These are phyloP conservation scores for Burhinus oedicnemus DNA, from an alignment of 2,113 vertebrate species.

Conservation along the genomic window DNA sequence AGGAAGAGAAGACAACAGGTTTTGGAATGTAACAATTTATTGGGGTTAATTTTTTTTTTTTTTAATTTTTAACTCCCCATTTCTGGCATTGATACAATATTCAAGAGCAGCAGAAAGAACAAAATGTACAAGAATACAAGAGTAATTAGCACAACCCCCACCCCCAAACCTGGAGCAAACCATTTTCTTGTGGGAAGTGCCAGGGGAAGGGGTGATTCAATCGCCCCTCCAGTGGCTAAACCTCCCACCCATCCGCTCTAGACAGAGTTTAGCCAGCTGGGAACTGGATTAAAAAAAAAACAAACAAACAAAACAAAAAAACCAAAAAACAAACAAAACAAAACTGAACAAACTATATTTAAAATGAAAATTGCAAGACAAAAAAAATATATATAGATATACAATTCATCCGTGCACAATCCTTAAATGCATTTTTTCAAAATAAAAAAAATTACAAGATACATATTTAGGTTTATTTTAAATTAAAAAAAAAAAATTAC, in stretches of 20 bases:
- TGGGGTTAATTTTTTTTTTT: conserved; percentile 57
- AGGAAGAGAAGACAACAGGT: not conserved
- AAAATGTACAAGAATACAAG: conserved; percentile 80
- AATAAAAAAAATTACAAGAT: conserved; percentile 76
- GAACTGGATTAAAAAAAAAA: conserved; percentile 76
- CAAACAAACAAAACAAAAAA: conserved; percentile 8
- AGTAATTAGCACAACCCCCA: conserved; percentile 74
- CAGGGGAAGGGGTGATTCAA: conserved; percentile 30
- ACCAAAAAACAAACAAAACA: not conserved
- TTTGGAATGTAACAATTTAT: conserved; percentile 87
- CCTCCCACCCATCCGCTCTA: conserved; percentile 57
- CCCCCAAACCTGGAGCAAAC: conserved; percentile 70
- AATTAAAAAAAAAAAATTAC: conserved; percentile 69
- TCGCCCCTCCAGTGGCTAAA: not conserved
- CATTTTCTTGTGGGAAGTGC: conserved; percentile 15
- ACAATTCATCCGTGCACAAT: conserved; percentile 78
- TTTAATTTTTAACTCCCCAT: conserved; percentile 70
- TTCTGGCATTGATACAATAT: conserved; percentile 84
- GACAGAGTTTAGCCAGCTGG: conserved; percentile 81
- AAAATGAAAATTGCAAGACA: conserved; percentile 72
- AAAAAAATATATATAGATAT: conserved; percentile 75
- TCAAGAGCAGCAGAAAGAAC: conserved; percentile 84
- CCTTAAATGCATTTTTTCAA: conserved; percentile 73
- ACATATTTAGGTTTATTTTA: conserved; percentile 75
- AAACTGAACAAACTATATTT: conserved; percentile 69